Conservation (phyloP, 2,888 invertebrate genomes). For the Monopis laevigella region DNA sequence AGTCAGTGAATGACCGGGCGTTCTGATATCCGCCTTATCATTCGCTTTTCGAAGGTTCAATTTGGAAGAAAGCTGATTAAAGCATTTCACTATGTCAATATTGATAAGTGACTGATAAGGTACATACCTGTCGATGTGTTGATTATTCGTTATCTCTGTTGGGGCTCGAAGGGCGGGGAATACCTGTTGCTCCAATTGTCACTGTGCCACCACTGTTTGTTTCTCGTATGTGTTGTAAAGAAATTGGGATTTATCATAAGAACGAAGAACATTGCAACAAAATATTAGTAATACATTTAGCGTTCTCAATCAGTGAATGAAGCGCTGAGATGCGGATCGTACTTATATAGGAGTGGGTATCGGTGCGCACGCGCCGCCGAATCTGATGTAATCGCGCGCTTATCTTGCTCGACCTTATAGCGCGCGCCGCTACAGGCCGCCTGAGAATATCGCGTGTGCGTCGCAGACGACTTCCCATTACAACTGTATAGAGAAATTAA, state of each 20-base stretch:
- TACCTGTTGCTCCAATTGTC: constrained; percentile 60
- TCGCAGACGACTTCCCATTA: no score
- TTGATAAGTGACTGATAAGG: constrained; percentile 3
- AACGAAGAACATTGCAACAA: constrained; percentile 62
- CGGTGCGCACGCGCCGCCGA: constrained; percentile 35
- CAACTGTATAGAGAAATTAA: no score
- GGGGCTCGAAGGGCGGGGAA: constrained; percentile 55
- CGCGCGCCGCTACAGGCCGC: constrained; percentile 19
- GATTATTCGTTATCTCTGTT: constrained; percentile 43
- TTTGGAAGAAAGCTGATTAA: no score
- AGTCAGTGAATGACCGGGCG: no score
- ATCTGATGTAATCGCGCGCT: constrained; percentile 47
- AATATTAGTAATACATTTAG: constrained; percentile 52
- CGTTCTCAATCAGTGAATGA: constrained; percentile 51
- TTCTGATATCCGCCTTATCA: no score
- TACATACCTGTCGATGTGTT: not conserved
- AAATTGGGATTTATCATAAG: constrained; percentile 47
- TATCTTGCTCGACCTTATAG: constrained; percentile 36
- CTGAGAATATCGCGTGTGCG: no score
- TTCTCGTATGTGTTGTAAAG: constrained; percentile 40
- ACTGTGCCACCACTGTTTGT: constrained; percentile 63
- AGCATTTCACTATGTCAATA: no score
- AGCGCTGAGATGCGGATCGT: constrained; percentile 22
- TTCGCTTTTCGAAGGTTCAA: no score
- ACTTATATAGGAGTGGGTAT: constrained; percentile 46